Base-by-base conservation (phyloP, 2,888 invertebrate genomes). In the Drosophila seclusa region DNA sequence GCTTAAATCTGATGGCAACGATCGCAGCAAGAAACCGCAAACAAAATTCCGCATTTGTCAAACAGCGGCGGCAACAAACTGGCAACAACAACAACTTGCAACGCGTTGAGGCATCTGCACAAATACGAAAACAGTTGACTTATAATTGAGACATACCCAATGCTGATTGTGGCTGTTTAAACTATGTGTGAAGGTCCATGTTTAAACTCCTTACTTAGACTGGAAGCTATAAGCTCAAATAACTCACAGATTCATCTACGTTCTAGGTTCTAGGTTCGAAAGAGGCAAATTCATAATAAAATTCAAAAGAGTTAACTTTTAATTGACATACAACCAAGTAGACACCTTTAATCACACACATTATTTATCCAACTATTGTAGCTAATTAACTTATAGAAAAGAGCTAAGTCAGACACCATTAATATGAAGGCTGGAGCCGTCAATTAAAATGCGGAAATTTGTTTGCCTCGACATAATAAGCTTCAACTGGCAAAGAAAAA, bases 11-110 rank as follows among this genome's bases (percentile, higher is more conserved):
- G 32, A 75, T 70, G 76, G 76, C 80, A 80, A 69, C 78, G 76
- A 80, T 76, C 80, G 72, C 68, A 21, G 36, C 36, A 66, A 74
- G 59, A 71, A 66, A 78, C 72, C 74, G 59, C 69, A 75, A 69
- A 80, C 73, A 80, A 80, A 78, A 82, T 80, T 80, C 72, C 78
- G 68, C 77, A 82, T 82, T 82, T 80, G 80, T 73, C 74, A 80
- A 63, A 65, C 58, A 57, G 50, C 55, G 50, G 59, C 62, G 62
- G 59, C 72, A 72, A 57, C n/a, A 71, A 61, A 49, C 64, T 34
- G 55, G 57, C 40, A 38, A 31, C 27, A 69, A 55, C 34, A 49
- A 42, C 48, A 66, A 53, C 65, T 55, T 48, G 57, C 60, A 69
- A 57, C 61, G 52, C 36, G 63, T 53, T 55, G 54, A 31, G 54